Base-by-base conservation (phyloP, 2,113 vertebrate genomes). In the Phrynocephalus versicolor region DNA sequence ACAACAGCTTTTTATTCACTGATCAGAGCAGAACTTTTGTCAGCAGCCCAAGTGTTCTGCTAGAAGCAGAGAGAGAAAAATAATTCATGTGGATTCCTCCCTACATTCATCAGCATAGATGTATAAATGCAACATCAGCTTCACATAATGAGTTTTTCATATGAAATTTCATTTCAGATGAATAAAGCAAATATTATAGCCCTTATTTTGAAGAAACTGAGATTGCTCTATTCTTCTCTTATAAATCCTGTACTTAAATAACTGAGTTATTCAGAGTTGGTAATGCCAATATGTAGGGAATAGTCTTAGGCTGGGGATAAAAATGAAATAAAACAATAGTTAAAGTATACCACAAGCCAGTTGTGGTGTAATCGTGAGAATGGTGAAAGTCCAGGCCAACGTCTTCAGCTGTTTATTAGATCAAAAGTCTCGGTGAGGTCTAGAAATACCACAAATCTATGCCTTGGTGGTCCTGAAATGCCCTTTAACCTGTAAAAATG, bases 201-300 rank as follows among this genome's bases (percentile, higher is more conserved):
- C 85, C 39, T n/a, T 85, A 84, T 89, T 91, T 90, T 85, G 85
- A 78, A 87, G 73, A 83, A 92, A 89, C 85, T 72, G 78, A 13
- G 25, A 73, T 93, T 84, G 79, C 89, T 89, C 84, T 85, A 79
- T 57, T 3, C 41, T 84, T 79, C 75, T 69, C 35, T 27, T 73
- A 83, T 39, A 21, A 57, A 30, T 25, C 1, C 0, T 67, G 2
- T 89, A 76, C 65, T 84, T 70, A 87, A 19, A 79, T 73, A 60
- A 65, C 83, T 89, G 35, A 51, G 69, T 73, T 39, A 57, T 78
- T 89, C 65, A 58, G 60, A 55, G 85, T 85, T 91, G 88, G 79
- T 16, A 55, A 90, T 64, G 5, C 35, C 41, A 69, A 33, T 70
- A 55, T 57, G 27, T 69, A 39, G 39, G 57, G 14, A 27, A 25